These are phyloP conservation scores for Nephotettix cincticeps DNA, from an alignment of 1,140 invertebrate species.

Conservation along the genomic window DNA sequence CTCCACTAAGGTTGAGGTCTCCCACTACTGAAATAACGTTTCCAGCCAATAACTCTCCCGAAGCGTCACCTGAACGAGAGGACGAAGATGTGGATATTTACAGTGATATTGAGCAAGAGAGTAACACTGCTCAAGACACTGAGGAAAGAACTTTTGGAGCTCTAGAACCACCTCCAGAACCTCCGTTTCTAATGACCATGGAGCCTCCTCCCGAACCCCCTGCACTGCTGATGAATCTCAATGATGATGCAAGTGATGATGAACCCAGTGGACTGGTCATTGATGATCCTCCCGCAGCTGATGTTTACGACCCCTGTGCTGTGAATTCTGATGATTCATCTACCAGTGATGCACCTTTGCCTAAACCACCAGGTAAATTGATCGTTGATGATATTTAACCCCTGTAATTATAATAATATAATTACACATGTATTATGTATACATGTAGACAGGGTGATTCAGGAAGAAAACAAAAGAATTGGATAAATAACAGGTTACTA, in stretches of 20 bases:
- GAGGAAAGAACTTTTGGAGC: slow-evolving; percentile 28
- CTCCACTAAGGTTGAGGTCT: not conserved
- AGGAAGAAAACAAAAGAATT: too few species aligned
- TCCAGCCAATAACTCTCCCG: slow-evolving; percentile 6
- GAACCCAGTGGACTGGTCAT: slow-evolving; percentile 65
- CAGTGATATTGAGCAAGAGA: slow-evolving; percentile 54
- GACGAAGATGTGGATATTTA: slow-evolving; percentile 54
- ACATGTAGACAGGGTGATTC: too few species aligned
- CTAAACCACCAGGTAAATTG: slow-evolving; percentile 24
- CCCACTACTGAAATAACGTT: not conserved
- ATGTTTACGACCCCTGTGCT: slow-evolving; percentile 60
- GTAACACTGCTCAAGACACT: slow-evolving; percentile 34
- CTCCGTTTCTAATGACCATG: slow-evolving; percentile 29
- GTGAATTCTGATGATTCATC: slow-evolving; percentile 57
- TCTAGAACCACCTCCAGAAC: slow-evolving; percentile 30
- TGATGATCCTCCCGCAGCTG: slow-evolving; percentile 51
- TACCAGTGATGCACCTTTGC: slow-evolving; percentile 36
- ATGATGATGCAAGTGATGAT: slow-evolving; percentile 54
- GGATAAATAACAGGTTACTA: too few species aligned
- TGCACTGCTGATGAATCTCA: slow-evolving; percentile 48
- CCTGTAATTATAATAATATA: too few species aligned
- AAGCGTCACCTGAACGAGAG: slow-evolving; percentile 30
- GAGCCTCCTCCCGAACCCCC: slow-evolving; percentile 58
- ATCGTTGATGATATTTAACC: too few species aligned
- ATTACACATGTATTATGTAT: too few species aligned